Base-by-base conservation (phyloP, 2,113 vertebrate genomes). In the Kryptolebias marmoratus region DNA sequence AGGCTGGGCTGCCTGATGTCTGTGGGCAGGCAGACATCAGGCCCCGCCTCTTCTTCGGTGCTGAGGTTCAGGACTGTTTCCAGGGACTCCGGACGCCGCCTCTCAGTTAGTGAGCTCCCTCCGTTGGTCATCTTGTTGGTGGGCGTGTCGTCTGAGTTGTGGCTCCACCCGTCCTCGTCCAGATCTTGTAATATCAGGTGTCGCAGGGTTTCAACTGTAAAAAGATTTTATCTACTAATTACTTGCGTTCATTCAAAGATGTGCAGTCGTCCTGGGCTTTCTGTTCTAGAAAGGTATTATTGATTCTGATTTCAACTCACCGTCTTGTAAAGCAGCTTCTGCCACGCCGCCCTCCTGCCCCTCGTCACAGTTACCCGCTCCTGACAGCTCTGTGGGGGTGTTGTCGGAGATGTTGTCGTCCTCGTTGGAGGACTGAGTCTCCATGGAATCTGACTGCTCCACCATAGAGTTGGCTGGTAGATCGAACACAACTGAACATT, bases 261-360 rank as follows among this genome's bases (percentile, higher is more conserved):
- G 15, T 31, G 30, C 7, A 56, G 5, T 7, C 32, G 10, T n/a
- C 32, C 3, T 4, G 11, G 18, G 16, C 15, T 32, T 32, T 6
- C 2, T 12, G 7, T 16, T 7, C 3, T 7, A 36, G 14, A 31
- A n/a, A 1, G 9, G 8, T 15, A 12, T 10, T 36, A 0, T 8
- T 1, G 11, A 42, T 44, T 39, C 16, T 9, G 22, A 13, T 31
- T 15, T 45, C 12, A 36, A 30, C 88, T 84, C 71, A 94, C 94
- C 91, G 6, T 94, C 94, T 27, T 87, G 85, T n/a, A 94, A 78
- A 15, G 94, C 94, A 0, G 92, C 88, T 42, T 94, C 92, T 0
- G 94, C 92, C 39, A 94, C 87, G 1, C 88, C 71, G 0, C 32
- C 64, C 0, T n/a, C 64, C 45, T 54, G 67, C 5, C 55, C 56